Percentiles rank a stretch among this genome's conserved stretches.
phyloP scores from a whole-genome alignment of 2,113 vertebrate species.

The Ceratotherium simum region DNA sequence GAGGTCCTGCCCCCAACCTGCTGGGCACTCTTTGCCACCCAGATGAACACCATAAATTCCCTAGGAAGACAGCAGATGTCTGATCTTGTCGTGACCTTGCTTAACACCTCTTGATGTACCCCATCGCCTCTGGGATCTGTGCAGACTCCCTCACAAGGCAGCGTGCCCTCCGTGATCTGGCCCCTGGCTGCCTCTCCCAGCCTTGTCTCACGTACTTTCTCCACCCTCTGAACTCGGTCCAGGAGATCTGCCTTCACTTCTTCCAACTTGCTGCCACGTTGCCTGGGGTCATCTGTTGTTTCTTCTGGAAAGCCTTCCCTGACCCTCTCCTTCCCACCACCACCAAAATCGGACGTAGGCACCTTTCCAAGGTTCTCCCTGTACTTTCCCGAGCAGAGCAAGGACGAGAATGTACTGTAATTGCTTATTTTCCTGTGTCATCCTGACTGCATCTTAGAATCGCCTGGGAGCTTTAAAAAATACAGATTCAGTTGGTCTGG shows the following conservation, averaged over 20 bases:
- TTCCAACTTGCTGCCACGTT: not conserved
- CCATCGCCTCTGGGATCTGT: not conserved
- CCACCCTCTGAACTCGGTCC: not conserved
- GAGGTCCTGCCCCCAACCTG: not conserved
- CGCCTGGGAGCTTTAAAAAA: not conserved
- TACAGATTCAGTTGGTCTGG: not conserved
- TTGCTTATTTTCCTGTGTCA: constrained; percentile 48
- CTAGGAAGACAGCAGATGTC: not conserved
- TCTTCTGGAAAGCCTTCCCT: not conserved
- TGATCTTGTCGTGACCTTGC: not conserved
- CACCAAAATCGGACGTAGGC: not conserved
- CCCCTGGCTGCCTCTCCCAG: not conserved
- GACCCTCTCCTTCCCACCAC: not conserved
- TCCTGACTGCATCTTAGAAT: not conserved
- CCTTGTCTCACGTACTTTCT: not conserved
- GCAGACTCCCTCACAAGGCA: not conserved
- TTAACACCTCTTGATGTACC: not conserved
- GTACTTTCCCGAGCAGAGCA: not conserved
- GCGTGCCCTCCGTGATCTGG: not conserved
- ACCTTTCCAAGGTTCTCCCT: constrained; percentile 26
- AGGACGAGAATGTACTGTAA: not conserved
- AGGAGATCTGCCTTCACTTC: not conserved
- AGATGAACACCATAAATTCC: not conserved
- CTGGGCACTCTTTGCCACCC: not conserved
- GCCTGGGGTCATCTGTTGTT: not conserved